phyloP scores from a whole-genome alignment of 2,113 vertebrate genomes.

The Urocitellus parryii region DNA sequence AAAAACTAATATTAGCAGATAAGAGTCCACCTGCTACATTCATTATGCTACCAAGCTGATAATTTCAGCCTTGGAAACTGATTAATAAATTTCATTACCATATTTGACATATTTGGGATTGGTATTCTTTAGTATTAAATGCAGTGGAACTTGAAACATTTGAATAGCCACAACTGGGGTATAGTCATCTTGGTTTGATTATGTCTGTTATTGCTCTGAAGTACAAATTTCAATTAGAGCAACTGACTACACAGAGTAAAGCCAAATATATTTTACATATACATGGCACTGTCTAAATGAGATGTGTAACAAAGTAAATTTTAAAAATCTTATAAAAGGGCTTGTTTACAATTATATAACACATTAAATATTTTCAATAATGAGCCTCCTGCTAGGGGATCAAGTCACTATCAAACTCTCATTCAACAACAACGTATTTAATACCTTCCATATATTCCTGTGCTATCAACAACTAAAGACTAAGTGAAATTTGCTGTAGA shows the following conservation, averaged over 20 bases:
- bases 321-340: not conserved
- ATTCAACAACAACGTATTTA: not conserved
- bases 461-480: not conserved
- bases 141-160: not conserved
- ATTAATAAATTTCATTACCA: not conserved
- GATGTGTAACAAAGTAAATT: not conserved
- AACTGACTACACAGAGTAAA: not conserved
- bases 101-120: not conserved
- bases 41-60: not conserved
- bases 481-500: not conserved
- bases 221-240: not conserved
- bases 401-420: not conserved
- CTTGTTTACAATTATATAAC: not conserved
- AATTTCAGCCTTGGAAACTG: not conserved
- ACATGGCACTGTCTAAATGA: not conserved
- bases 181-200: not conserved
- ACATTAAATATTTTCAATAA: not conserved
- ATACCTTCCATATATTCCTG: not conserved
- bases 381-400: not conserved
- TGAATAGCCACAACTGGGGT: not conserved
- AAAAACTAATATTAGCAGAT: not conserved
- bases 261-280: not conserved
- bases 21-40: accelerated
- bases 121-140: not conserved
- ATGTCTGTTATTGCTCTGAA: too few species aligned